phyloP scores from a whole-genome alignment of 1,140 invertebrate genomes.

The Solen grandis region DNA sequence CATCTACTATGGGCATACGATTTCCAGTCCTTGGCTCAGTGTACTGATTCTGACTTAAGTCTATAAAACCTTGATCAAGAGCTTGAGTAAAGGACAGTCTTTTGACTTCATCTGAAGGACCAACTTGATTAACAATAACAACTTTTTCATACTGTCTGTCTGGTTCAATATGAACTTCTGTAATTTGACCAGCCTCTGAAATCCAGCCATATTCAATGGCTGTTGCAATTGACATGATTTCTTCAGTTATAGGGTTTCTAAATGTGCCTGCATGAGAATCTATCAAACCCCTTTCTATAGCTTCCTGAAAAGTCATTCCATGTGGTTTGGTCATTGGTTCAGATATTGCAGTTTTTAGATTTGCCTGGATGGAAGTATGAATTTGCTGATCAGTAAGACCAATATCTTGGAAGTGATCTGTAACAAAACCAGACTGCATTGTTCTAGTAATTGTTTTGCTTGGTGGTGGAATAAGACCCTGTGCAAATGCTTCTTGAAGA shows the following conservation, averaged over 20 bases:
- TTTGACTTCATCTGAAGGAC: constrained; percentile 53
- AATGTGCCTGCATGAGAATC: constrained; percentile 88
- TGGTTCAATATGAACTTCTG: constrained; percentile 23
- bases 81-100: constrained; percentile 77
- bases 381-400: constrained; percentile 37
- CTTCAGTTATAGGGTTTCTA: constrained; percentile 90
- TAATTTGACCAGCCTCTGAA: constrained; percentile 42
- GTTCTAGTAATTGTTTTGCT: constrained; percentile 47
- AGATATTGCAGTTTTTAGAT: constrained; percentile 44
- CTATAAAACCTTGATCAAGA: constrained; percentile 85
- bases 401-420: constrained; percentile 46
- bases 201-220: constrained; percentile 86
- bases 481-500: constrained; percentile 71
- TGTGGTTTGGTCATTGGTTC: constrained; percentile 35
- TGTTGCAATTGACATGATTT: constrained; percentile 89
- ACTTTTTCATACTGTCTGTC: constrained; percentile 51
- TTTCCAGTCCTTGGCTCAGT: constrained; percentile 90
- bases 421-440: constrained; percentile 51
- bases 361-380: constrained; percentile 42
- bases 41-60: constrained; percentile 87
- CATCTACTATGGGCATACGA: constrained; percentile 89
- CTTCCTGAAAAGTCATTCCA: constrained; percentile 65
- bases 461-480: constrained; percentile 73
- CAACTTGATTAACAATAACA: constrained; percentile 38
- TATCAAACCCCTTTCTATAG: constrained; percentile 84